Conservation (phyloP, 2,888 invertebrate species). For the Keiferia lycopersicella region DNA sequence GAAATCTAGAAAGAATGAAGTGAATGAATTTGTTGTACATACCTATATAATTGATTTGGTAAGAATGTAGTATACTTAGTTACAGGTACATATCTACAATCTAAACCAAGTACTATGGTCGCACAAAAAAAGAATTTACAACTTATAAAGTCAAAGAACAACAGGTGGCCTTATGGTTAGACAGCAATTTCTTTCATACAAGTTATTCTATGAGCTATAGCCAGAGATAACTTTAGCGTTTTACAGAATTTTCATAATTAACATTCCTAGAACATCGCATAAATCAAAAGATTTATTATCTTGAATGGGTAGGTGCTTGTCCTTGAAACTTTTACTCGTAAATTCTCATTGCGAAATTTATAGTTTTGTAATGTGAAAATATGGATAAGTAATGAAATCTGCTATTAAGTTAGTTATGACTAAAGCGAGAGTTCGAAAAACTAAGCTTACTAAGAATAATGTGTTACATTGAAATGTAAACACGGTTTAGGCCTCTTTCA, state of each 20-base stretch:
- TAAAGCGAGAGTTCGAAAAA: slow-evolving; percentile 6
- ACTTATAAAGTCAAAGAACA: background rate
- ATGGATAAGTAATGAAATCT: background rate
- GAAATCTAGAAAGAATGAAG: no score
- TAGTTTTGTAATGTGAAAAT: slow-evolving; percentile 2
- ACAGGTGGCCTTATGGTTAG: no score
- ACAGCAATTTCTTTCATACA: background rate
- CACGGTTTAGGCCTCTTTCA: no score
- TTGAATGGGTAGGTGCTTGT: slow-evolving; percentile 7
- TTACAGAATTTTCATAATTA: background rate
- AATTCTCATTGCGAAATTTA: background rate
- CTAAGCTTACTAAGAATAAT: no score
- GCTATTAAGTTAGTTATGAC: background rate
- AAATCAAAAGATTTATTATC: slow-evolving; percentile 29
- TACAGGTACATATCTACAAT: no score
- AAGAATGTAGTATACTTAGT: no score
- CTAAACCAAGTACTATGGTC: no score
- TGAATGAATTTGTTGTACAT: no score
- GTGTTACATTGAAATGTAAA: no score
- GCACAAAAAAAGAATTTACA: no score
- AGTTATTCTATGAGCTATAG: background rate
- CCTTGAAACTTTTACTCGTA: slow-evolving; percentile 4
- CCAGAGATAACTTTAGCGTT: background rate
- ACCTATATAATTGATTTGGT: no score
- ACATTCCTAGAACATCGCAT: background rate